Evolutionary conservation across 2,797 vertebrate species (phyloP).

Genomic region (Cossypha polioptera): DNA sequence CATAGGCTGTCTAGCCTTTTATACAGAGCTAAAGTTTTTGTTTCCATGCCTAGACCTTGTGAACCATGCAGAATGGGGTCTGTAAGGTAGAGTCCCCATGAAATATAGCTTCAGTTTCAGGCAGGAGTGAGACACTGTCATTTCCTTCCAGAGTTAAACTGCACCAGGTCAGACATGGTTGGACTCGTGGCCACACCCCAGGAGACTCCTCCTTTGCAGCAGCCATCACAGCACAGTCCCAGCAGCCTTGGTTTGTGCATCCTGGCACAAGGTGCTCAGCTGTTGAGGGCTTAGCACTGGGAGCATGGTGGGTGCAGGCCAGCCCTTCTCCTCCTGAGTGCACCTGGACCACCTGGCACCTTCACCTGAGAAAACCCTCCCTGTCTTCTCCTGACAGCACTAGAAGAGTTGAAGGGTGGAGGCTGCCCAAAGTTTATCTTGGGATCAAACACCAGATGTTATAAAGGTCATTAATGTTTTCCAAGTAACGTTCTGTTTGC

Average conservation of each 20-base stretch:
- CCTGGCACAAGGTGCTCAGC: neutral
- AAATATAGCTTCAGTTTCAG: neutral
- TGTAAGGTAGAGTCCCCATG: neutral
- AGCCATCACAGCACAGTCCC: neutral
- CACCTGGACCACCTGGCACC: neutral
- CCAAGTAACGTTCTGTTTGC: conserved; percentile 46
- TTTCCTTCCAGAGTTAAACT: neutral
- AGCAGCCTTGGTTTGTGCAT: neutral
- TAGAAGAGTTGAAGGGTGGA: neutral
- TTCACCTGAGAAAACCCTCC: neutral
- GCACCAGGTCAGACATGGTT: neutral
- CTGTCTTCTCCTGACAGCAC: neutral
- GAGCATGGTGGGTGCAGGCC: neutral
- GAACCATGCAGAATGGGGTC: neutral
- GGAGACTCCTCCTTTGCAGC: accelerated
- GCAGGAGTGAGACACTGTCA: neutral
- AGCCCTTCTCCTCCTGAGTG: neutral
- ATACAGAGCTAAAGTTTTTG: neutral
- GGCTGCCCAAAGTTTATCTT: conserved; percentile 24
- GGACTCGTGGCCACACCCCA: neutral
- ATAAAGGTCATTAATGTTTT: conserved; percentile 61
- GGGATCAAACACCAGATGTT: conserved; percentile 40
- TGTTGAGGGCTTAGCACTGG: neutral
- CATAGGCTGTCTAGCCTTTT: neutral
- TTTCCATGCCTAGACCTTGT: neutral